Evolutionary conservation across 2,113 vertebrate genomes (phyloP).

Genomic region (Rissa tridactyla): DNA sequence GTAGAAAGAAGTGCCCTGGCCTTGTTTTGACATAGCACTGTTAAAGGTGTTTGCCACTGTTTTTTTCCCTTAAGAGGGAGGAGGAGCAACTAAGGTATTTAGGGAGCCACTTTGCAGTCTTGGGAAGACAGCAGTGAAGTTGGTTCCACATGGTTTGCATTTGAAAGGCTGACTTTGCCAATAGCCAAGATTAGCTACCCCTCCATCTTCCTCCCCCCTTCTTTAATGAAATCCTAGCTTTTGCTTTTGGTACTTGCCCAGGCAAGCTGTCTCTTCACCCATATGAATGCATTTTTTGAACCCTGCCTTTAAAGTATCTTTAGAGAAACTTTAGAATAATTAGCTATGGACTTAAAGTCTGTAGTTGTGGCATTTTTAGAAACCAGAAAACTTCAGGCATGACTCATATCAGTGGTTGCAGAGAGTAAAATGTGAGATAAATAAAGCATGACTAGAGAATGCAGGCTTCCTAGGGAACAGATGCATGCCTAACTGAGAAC

Average conservation of each 20-base stretch:
- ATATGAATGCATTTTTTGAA: neutral
- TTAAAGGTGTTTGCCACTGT: neutral
- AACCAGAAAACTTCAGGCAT: constrained; percentile 4
- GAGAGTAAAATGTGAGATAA: constrained; percentile 22
- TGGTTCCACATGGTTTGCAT: constrained; percentile 12
- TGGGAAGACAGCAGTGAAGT: neutral
- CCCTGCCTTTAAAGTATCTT: constrained; percentile 1
- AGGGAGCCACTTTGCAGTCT: neutral
- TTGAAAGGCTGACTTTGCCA: constrained; percentile 31
- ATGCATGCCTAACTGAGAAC: neutral
- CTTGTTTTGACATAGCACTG: neutral
- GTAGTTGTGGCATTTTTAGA: constrained; percentile 41
- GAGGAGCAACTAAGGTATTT: neutral
- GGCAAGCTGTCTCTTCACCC: constrained; percentile 13
- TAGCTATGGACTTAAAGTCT: constrained; percentile 6
- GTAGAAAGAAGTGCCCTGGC: neutral
- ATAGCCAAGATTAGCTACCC: constrained; percentile 18
- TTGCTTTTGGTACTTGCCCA: constrained; percentile 32
- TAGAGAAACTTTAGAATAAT: constrained; percentile 43
- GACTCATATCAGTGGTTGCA: constrained; percentile 15
- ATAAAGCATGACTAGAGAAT: constrained; percentile 14
- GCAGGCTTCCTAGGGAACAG: neutral
- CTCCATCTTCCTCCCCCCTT: neutral
- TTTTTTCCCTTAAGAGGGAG: neutral
- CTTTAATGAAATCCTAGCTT: constrained; percentile 31